Evolutionary conservation across 1,140 invertebrate species (phyloP).

Genomic region (Hyles euphorbiae): DNA sequence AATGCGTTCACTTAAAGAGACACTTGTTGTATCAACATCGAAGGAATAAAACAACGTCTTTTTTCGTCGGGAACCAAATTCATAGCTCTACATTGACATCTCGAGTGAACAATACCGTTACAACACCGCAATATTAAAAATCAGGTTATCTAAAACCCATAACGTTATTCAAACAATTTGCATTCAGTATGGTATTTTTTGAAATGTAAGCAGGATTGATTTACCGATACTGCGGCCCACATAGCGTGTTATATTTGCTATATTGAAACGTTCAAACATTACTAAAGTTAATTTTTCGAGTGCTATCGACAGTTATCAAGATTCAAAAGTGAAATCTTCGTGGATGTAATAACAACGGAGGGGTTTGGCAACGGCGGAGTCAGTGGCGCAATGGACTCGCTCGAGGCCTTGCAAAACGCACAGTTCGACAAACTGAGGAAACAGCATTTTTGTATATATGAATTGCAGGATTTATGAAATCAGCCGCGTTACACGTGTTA

Average conservation of each 20-base stretch:
- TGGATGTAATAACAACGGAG: not conserved
- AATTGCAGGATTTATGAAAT: too few species aligned
- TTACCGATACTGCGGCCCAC: not conserved
- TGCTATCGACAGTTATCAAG: not conserved
- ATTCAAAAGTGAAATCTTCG: constrained; percentile 2
- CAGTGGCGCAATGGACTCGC: not conserved
- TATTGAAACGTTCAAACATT: not conserved
- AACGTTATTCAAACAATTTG: too few species aligned
- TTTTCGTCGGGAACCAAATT: too few species aligned
- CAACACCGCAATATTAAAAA: too few species aligned
- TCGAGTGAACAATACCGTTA: too few species aligned
- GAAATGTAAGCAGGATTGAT: not conserved
- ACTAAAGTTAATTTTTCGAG: not conserved
- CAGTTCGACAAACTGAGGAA: not conserved
- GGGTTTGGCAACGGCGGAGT: constrained; percentile 2
- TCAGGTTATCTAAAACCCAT: too few species aligned
- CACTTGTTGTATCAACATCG: too few species aligned
- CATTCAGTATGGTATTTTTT: not conserved
- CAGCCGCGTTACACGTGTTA: too few species aligned
- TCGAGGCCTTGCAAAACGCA: not conserved
- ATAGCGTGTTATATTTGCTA: not conserved
- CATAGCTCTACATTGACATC: too few species aligned
- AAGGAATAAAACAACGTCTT: too few species aligned
- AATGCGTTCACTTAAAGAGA: too few species aligned
- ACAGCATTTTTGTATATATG: not conserved